phyloP scores from a whole-genome alignment of 2,113 vertebrate genomes.

The Odobenus rosmarus region DNA sequence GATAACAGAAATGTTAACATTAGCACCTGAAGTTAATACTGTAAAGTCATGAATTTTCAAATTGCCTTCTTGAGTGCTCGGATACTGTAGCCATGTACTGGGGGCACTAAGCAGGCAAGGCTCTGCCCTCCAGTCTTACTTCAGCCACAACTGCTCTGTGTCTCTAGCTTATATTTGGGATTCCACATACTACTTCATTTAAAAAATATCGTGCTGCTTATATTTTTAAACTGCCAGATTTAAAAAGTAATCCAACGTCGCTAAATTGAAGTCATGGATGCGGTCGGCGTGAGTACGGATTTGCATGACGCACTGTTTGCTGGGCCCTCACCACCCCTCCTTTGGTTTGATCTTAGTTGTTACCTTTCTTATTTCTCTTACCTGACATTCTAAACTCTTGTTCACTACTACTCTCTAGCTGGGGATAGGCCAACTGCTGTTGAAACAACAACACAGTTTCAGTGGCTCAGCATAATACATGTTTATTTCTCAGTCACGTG shows the following conservation, averaged over 20 bases:
- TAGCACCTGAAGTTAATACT: background rate
- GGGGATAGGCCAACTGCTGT: background rate
- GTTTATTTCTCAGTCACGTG: background rate
- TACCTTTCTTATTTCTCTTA: background rate
- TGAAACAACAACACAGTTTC: background rate
- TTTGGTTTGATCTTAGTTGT: background rate
- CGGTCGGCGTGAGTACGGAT: background rate
- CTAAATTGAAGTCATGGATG: background rate
- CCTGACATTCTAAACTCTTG: background rate
- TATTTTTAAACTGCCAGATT: background rate
- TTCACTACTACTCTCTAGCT: background rate
- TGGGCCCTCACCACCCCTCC: background rate
- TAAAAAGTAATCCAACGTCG: background rate
- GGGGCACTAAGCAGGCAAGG: background rate
- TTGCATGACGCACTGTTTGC: too few species aligned
- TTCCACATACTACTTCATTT: background rate
- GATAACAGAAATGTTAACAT: background rate
- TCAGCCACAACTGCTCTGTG: background rate
- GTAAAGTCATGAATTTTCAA: background rate
- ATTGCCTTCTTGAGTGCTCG: background rate
- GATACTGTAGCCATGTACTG: background rate
- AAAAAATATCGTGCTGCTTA: background rate
- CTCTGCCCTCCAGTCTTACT: background rate
- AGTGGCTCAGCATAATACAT: accelerated
- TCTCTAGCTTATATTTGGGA: background rate